These are phyloP conservation scores for Myrmecophaga tridactyla DNA, from an alignment of 2,113 vertebrate genomes.

Conservation along the genomic window DNA sequence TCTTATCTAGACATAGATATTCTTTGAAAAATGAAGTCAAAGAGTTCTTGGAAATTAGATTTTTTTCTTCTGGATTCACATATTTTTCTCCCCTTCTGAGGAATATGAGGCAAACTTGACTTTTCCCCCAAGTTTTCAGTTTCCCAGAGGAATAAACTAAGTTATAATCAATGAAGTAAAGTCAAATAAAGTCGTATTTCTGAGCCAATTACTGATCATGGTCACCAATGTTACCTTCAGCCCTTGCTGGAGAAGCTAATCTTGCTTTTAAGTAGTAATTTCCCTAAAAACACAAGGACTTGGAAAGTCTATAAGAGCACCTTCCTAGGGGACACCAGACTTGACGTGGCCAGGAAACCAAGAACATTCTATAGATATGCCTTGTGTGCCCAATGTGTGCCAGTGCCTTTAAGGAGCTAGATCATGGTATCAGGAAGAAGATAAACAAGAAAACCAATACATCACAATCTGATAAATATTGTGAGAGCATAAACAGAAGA, in stretches of 20 bases:
- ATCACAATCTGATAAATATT: not conserved
- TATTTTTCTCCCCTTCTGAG: not conserved
- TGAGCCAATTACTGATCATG: not conserved
- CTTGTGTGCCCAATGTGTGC: not conserved
- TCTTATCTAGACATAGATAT: constrained; percentile 63
- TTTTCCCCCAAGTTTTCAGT: constrained; percentile 26
- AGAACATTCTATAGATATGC: not conserved
- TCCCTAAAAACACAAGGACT: not conserved
- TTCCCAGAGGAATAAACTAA: constrained; percentile 27
- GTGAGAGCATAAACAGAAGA: constrained; percentile 1
- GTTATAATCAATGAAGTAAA: constrained; percentile 28
- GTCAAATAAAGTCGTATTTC: constrained; percentile 46
- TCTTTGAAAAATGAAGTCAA: constrained; percentile 54
- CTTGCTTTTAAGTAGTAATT: constrained; percentile 25
- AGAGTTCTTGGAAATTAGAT: constrained; percentile 33
- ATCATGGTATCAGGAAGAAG: not conserved
- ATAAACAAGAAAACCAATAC: constrained; percentile 24
- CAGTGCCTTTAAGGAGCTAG: constrained; percentile 2
- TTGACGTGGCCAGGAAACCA: not conserved
- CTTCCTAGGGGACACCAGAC: not conserved
- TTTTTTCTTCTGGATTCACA: constrained; percentile 26
- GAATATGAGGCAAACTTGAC: not conserved
- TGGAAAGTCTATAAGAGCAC: not conserved
- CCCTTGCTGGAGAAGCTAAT: not conserved
- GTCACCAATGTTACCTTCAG: not conserved